Percentiles rank a stretch among this genome's conserved stretches.
These are phyloP conservation scores for Parazoanthus atlanticus DNA, from an alignment of 92 coral and sea anemone genomes.

Conservation along the genomic window DNA sequence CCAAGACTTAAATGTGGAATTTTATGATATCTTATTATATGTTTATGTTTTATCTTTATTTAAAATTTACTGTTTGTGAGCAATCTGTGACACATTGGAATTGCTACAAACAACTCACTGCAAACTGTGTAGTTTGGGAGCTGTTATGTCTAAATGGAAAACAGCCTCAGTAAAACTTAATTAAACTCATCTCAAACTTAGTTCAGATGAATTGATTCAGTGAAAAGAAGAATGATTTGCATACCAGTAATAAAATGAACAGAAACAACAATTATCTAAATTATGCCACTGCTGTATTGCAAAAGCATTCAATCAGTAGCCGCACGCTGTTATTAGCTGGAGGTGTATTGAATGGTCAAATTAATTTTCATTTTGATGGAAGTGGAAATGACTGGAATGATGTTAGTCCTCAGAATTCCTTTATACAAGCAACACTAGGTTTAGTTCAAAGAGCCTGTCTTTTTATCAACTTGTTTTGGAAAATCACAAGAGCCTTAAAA, in stretches of 20 bases:
- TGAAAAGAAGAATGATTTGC: not conserved
- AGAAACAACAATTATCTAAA: too few relatives aligned
- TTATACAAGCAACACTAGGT: not conserved
- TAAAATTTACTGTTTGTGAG: not conserved
- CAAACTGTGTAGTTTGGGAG: not conserved
- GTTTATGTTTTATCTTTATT: too few relatives aligned
- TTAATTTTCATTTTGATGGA: too few relatives aligned
- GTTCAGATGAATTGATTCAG: not conserved
- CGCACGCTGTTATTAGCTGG: not conserved
- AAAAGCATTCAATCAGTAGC: not conserved
- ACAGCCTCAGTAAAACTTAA: not conserved
- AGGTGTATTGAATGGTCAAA: not conserved
- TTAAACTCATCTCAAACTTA: too few relatives aligned
- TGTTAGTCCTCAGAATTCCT: too few relatives aligned
- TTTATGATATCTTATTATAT: too few relatives aligned
- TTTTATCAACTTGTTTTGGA: not conserved
- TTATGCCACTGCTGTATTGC: not conserved
- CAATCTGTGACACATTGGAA: not conserved
- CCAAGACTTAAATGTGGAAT: too few relatives aligned
- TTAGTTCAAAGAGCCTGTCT: not conserved
- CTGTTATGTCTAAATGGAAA: not conserved
- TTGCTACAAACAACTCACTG: not conserved
- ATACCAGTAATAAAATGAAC: not conserved
- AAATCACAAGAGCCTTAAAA: too few relatives aligned
- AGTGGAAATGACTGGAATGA: too few relatives aligned